phyloP scores from a whole-genome alignment of 2,797 vertebrate species.

The Petrocephalus schoutedeni region DNA sequence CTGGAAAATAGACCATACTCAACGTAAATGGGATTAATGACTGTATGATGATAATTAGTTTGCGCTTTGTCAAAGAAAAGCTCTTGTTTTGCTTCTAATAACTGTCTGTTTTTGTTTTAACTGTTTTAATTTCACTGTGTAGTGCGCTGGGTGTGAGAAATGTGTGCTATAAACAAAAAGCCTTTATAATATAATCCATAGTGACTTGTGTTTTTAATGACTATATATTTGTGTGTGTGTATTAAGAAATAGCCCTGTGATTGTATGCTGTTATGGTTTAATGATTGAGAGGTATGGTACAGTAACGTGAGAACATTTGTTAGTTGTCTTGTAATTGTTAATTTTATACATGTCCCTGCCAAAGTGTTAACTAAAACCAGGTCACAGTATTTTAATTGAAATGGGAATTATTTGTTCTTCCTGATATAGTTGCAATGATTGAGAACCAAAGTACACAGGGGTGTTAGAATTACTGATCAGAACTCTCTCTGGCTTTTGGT shows the following conservation, averaged over 20 bases:
- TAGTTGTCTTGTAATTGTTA: slow-evolving; percentile 7
- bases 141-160: background rate
- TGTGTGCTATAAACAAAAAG: background rate
- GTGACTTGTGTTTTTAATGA: background rate
- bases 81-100: background rate
- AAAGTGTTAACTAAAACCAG: slow-evolving; percentile 6
- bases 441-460: background rate
- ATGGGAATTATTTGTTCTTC: background rate
- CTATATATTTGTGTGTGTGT: background rate
- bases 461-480: background rate
- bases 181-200: background rate
- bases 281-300: background rate
- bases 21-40: background rate
- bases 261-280: background rate
- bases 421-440: background rate
- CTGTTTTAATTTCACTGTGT: background rate
- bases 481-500: background rate
- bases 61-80: background rate
- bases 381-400: slow-evolving; percentile 10
- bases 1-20: background rate
- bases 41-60: background rate
- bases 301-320: background rate
- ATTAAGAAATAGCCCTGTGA: background rate
- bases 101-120: background rate
- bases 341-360: background rate